Evolutionary conservation across 2,113 vertebrate genomes (phyloP), one percentile per base, ranked within the genome.

Genomic region (Bufo gargarizans): DNA sequence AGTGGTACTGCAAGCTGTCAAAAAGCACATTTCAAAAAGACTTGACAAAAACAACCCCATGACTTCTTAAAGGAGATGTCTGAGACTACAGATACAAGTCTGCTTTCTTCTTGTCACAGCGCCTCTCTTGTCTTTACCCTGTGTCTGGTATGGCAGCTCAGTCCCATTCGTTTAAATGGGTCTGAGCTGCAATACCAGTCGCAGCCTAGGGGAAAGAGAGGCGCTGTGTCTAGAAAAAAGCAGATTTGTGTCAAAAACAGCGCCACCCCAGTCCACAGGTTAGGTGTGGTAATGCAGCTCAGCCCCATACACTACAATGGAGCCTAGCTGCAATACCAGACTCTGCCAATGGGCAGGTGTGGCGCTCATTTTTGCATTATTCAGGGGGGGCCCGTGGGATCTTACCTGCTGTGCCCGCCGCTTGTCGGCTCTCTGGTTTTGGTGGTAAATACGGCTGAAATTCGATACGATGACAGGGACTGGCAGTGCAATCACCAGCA

Each of bases 401-500:
- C 20, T 86, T 90, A 94, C 94, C 91, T 94, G 94, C 90, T 94
- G 94, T 3, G 92, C 93, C 82, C 92, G 90, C 65, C 94, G 93
- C 78, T 94, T 94, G 88, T 94, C 97, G 4, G 97, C 96, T 84
- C 97, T 95, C 93, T 98, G 97, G 94, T 98, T 98, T 95, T 98
- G 97, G 93, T 98, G 97, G 92, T 98, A 98, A 92, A 98, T 98
- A 88, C 97, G 96, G 91, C 97, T 98, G 91, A 97, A 97, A 94
- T 97, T 97, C 91, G 97, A 97, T 67, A 97, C 97, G 12, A 97
- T 97, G 91, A 98, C 97, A 0, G 97, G 97, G 74, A 98, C 97
- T 0, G 97, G 97, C 82, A 97, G 92, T 10, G 97, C 97, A 63
- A 98, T 98, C 91, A 98, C 97, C 94, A 98, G 93, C 90, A 98